A percentile compares a stretch with the other conserved stretches of the same genome.
These are phyloP conservation scores for Barypeithes pellucidus DNA, from an alignment of 2,888 invertebrate species.

Conservation along the genomic window DNA sequence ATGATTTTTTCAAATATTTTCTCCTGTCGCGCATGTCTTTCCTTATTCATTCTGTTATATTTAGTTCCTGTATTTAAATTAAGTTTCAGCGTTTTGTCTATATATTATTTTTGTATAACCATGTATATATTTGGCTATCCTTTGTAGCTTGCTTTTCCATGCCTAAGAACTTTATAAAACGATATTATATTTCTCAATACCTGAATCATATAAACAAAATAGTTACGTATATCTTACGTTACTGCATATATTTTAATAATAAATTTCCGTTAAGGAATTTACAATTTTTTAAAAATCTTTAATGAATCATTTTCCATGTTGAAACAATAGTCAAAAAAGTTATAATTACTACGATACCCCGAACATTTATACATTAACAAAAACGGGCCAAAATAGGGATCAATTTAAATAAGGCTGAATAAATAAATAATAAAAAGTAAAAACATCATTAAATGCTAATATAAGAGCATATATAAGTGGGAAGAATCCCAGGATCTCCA, in stretches of 20 bases:
- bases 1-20: too few relatives aligned
- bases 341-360: slow-evolving; percentile 11
- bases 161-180: too few relatives aligned
- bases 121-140: too few relatives aligned
- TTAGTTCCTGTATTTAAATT: too few relatives aligned
- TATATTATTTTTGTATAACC: too few relatives aligned
- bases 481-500: slow-evolving; percentile 35
- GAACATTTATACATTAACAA: slow-evolving; percentile 20
- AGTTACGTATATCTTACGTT: slow-evolving; percentile 1
- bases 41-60: too few relatives aligned
- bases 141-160: too few relatives aligned
- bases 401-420: slow-evolving; percentile 44
- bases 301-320: too few relatives aligned
- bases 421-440: slow-evolving; percentile 41
- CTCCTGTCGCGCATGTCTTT: too few relatives aligned
- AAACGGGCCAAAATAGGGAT: slow-evolving; percentile 43
- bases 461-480: slow-evolving; percentile 40
- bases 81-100: too few relatives aligned
- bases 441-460: slow-evolving; percentile 47
- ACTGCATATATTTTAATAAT: background rate
- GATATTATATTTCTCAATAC: background rate
- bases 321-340: background rate
- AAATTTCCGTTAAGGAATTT: background rate
- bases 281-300: too few relatives aligned
- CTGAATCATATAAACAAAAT: background rate